Percentiles rank a stretch among this genome's conserved stretches.
These are phyloP conservation scores for Prunella strophiata DNA, from an alignment of 2,797 vertebrate species.

Conservation along the genomic window DNA sequence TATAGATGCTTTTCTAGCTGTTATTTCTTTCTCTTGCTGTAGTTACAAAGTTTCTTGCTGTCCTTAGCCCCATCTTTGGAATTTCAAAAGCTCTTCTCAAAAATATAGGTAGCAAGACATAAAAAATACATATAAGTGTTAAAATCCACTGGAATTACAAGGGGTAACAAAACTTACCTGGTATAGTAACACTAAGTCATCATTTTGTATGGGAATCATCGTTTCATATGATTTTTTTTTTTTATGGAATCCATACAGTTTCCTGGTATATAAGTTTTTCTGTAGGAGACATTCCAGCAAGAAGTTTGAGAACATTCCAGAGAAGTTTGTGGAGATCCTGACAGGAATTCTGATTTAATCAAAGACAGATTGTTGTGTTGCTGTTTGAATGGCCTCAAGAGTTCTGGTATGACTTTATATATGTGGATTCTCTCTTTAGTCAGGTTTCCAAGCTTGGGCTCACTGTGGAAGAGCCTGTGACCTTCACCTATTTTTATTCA, in stretches of 20 bases:
- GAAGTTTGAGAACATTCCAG: neutral
- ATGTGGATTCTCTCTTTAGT: neutral
- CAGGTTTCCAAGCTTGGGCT: neutral
- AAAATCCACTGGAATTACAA: neutral
- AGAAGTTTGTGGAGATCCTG: neutral
- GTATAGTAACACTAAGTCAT: neutral
- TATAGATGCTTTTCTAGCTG: neutral
- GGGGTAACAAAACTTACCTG: neutral
- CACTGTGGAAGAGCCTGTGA: neutral
- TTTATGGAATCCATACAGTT: neutral
- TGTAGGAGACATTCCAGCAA: neutral
- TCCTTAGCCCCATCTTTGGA: neutral
- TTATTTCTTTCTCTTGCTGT: neutral
- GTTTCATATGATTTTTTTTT: neutral
- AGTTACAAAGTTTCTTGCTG: neutral
- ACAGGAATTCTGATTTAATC: neutral
- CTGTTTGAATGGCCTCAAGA: neutral
- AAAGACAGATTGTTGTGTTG: neutral
- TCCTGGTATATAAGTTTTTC: neutral
- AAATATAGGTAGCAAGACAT: neutral
- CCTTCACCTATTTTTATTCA: fast-evolving
- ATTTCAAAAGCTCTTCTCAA: neutral
- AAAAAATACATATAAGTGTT: neutral
- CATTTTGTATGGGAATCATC: neutral
- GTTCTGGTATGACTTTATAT: neutral